Evolutionary conservation across 1,140 invertebrate genomes (phyloP).

Genomic region (Rhopalosiphum maidis): DNA sequence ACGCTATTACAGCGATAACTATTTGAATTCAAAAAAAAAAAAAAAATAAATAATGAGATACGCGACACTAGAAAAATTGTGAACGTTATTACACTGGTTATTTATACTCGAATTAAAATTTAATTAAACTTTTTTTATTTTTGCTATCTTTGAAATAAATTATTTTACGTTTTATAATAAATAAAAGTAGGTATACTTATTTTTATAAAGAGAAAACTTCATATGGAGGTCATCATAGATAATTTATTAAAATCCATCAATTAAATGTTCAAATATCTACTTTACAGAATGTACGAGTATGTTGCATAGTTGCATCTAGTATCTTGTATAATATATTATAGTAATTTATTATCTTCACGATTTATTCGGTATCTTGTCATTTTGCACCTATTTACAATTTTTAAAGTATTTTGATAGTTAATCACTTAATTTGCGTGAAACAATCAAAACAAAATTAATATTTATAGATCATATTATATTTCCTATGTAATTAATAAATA

Average conservation of each 20-base stretch:
- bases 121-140: slow-evolving; percentile 14
- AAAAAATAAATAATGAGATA: slow-evolving; percentile 25
- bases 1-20: neutral
- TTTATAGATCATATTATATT: neutral
- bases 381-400: neutral
- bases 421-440: neutral
- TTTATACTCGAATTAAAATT: neutral
- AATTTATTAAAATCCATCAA: neutral
- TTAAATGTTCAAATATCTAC: too few relatives aligned
- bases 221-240: neutral
- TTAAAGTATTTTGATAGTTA: too few relatives aligned
- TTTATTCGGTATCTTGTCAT: neutral
- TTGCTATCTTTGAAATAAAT: neutral
- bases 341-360: neutral
- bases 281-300: too few relatives aligned
- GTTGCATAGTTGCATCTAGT: neutral
- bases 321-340: neutral
- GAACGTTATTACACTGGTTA: neutral
- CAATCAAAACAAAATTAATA: neutral
- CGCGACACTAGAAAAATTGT: slow-evolving; percentile 30
- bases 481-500: neutral
- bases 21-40: slow-evolving; percentile 1
- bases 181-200: neutral
- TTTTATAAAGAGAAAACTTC: neutral
- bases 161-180: neutral